Evolutionary conservation across 2,113 vertebrate species (phyloP).

Genomic region (Drymodes brunneopygia): DNA sequence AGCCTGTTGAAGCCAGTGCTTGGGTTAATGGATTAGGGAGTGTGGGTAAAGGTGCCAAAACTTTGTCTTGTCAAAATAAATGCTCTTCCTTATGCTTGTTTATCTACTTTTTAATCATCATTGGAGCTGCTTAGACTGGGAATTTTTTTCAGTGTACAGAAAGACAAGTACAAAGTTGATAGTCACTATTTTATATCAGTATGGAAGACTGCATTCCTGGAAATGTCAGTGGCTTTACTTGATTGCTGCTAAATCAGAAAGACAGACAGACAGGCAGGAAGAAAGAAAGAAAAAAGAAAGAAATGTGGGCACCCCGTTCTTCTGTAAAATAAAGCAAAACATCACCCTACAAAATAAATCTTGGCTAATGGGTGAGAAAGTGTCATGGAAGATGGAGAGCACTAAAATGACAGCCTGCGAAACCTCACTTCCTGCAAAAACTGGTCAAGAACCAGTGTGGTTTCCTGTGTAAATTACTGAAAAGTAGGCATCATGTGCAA

Average conservation of each 20-base stretch:
- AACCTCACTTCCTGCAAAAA: neutral
- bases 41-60: neutral
- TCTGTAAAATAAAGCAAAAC: neutral
- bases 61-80: constrained; percentile 1
- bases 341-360: neutral
- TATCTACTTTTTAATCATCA: neutral
- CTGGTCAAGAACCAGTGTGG: neutral
- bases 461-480: neutral
- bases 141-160: neutral
- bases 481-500: neutral
- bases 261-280: no score
- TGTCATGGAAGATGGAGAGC: neutral
- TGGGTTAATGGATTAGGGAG: neutral
- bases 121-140: neutral
- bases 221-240: neutral
- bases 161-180: neutral
- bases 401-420: neutral
- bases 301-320: neutral
- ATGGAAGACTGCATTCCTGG: neutral
- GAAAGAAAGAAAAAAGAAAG: neutral
- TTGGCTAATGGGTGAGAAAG: neutral
- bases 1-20: neutral
- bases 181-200: neutral
- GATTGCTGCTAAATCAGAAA: neutral
- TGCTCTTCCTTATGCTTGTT: neutral